Base-by-base conservation (phyloP, 2,113 vertebrate genomes). In the Pampusana beccarii region DNA sequence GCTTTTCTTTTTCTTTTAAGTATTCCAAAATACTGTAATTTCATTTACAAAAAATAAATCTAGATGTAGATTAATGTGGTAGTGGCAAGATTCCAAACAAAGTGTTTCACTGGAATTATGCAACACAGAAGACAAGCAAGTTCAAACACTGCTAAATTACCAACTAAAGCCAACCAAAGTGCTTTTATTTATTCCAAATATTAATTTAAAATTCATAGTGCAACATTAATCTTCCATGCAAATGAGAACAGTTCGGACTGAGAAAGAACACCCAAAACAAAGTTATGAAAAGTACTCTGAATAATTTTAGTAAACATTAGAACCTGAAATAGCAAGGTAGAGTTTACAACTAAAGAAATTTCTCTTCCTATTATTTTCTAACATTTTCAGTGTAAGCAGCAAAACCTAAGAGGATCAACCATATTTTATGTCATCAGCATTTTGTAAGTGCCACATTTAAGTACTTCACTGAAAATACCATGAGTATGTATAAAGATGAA, bases 381-480 rank as follows among this genome's bases (percentile, higher is more conserved):
- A 97, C 96, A 97, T 98, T 98, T 98, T 97, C 97, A 97, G 96
- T 97, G 98, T 97, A 98, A 98, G 98, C 97, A 98, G 98, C 97
- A 98, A 95, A 98, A 97, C 90, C 95, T 98, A 98, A 98, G 98
- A 98, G 98, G 98, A 98, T 98, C 98, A 98, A 97, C 97, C 95
- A 95, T 88, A 98, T 98, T 98, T 98, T 98, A 97, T 98, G 98
- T 98, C 98, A 98, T 98, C 98, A 98, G 98, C 98, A 98, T 98
- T 98, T 98, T 98, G 96, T 97, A 97, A 98, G 97, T 98, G 98
- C 98, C 97, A 97, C 97, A 92, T 98, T 98, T 98, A 98, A 98
- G 98, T 97, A 98, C 97, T 98, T 98, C 98, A 97, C 97, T 97
- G 98, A 97, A 98, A 98, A 98, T 98, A 97, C 97, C 96, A 97